These are phyloP conservation scores for Enhydra lutris DNA, from an alignment of 2,113 vertebrate species.

Conservation along the genomic window DNA sequence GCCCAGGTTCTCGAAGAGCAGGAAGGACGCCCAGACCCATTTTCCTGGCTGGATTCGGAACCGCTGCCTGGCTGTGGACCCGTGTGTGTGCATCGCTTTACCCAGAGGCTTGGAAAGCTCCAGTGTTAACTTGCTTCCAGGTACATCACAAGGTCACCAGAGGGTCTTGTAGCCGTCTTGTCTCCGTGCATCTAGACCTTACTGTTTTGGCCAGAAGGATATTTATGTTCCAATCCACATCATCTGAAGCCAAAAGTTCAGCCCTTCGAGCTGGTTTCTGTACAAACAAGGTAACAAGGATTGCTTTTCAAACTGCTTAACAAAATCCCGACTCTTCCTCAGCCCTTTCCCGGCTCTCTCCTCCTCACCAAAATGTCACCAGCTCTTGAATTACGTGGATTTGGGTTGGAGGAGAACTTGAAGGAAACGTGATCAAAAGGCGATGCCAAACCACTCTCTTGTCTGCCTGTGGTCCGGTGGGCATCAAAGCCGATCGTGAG, in stretches of 20 bases:
- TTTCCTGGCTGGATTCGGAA: conserved; percentile 29
- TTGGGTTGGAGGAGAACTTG: conserved; percentile 61
- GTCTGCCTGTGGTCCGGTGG: background rate
- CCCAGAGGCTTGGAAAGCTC: conserved; percentile 12
- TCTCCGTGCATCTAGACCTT: background rate
- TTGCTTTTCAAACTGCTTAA: conserved; percentile 65
- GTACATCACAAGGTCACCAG: conserved; percentile 71
- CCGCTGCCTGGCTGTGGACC: background rate
- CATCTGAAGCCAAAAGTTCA: conserved; percentile 65
- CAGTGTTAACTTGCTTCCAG: conserved; percentile 53
- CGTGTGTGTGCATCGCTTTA: conserved; percentile 2
- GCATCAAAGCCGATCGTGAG: background rate
- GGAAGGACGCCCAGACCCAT: conserved; percentile 39
- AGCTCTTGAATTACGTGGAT: conserved; percentile 51
- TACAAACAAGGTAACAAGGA: conserved; percentile 57
- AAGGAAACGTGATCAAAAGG: conserved; percentile 63
- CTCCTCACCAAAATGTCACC: conserved; percentile 61
- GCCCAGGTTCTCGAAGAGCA: conserved; percentile 18
- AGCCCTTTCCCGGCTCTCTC: background rate
- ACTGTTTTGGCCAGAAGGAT: background rate
- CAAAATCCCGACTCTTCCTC: background rate
- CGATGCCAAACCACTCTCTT: conserved; percentile 5
- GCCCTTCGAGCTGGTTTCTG: conserved; percentile 32
- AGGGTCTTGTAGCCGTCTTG: conserved; percentile 46
- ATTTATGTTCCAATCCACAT: conserved; percentile 21